These are phyloP conservation scores for Catamblyrhynchus diadema DNA, from an alignment of 2,797 vertebrate species.

Conservation along the genomic window DNA sequence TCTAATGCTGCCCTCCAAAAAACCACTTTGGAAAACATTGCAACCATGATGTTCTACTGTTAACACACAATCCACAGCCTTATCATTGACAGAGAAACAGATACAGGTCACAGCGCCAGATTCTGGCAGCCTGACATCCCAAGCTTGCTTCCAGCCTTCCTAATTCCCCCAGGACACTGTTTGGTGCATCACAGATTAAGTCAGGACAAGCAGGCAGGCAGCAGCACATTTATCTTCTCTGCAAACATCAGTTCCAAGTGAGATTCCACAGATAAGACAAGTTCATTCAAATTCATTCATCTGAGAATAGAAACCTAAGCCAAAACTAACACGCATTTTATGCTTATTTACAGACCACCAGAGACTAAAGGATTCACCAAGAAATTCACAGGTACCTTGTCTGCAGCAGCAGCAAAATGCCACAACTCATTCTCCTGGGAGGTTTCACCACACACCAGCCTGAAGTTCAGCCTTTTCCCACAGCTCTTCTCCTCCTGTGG, in stretches of 20 bases:
- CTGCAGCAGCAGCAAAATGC: not conserved
- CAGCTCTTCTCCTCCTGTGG: not conserved
- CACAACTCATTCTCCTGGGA: not conserved
- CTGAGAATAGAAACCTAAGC: conserved; percentile 66
- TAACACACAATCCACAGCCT: not conserved
- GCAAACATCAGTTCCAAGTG: conserved; percentile 63
- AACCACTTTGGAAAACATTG: not conserved
- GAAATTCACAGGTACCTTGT: conserved; percentile 57
- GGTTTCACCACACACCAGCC: not conserved
- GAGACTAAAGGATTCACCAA: conserved; percentile 62
- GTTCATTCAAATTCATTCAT: conserved; percentile 70
- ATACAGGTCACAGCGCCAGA: conserved; percentile 9
- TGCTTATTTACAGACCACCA: conserved; percentile 70
- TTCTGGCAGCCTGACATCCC: conserved; percentile 59
- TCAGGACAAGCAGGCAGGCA: conserved; percentile 68
- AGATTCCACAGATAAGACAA: conserved; percentile 70
- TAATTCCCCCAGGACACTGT: conserved; percentile 56
- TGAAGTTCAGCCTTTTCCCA: not conserved
- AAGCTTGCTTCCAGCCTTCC: conserved; percentile 27
- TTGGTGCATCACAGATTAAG: conserved; percentile 55
- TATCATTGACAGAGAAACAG: not conserved
- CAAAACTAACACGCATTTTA: conserved; percentile 69
- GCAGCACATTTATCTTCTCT: conserved; percentile 68
- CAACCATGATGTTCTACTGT: not conserved
- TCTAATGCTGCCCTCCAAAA: not conserved